Conservation (phyloP, 1,140 invertebrate genomes). For the Drosophila ohnishii region DNA sequence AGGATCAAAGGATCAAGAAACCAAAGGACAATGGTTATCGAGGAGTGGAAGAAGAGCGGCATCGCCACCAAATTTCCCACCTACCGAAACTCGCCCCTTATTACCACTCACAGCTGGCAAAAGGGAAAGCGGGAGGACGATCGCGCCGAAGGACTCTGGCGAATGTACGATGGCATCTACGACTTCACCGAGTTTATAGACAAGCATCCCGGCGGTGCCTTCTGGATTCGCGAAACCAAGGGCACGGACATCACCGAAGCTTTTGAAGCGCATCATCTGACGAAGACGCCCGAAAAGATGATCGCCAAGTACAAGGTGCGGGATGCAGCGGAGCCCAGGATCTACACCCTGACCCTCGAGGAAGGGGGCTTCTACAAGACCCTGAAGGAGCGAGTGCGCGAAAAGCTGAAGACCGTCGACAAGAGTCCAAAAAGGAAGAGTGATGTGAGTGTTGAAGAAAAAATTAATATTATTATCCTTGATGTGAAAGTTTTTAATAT, state of each 20-base stretch:
- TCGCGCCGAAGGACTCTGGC: constrained; percentile 88
- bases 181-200: constrained; percentile 86
- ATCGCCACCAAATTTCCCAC: constrained; percentile 78
- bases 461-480: neutral
- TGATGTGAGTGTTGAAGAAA: constrained; percentile 64
- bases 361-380: constrained; percentile 88
- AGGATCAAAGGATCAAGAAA: constrained; percentile 7
- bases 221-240: constrained; percentile 87
- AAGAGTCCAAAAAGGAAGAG: constrained; percentile 68
- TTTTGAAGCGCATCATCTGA: constrained; percentile 87
- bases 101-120: constrained; percentile 84
- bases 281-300: constrained; percentile 83
- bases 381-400: constrained; percentile 85
- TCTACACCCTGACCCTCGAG: constrained; percentile 86
- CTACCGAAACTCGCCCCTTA: constrained; percentile 65
- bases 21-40: constrained; percentile 66
- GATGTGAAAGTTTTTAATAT: no score
- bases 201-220: constrained; percentile 88
- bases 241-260: constrained; percentile 90
- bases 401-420: constrained; percentile 84
- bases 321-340: constrained; percentile 84
- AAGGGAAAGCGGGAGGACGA: constrained; percentile 85
- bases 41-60: constrained; percentile 72
- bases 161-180: constrained; percentile 87
- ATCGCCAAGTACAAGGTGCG: constrained; percentile 86